phyloP scores from a whole-genome alignment of 2,888 invertebrate genomes.

The Glaucopsyche alexis region DNA sequence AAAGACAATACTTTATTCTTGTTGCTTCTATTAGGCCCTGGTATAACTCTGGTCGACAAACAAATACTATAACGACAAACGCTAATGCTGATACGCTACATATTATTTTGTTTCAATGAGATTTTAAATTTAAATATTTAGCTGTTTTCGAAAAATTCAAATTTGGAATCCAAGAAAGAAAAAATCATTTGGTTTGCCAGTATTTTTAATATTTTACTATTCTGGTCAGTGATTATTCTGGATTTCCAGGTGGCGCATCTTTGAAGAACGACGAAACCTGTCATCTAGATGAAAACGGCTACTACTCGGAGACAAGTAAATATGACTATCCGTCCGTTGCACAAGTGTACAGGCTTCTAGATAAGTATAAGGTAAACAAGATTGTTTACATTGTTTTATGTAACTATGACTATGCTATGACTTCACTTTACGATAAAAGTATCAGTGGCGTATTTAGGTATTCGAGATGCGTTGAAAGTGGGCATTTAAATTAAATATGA shows the following conservation, averaged over 20 bases:
- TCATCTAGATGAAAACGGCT: conserved; percentile 83
- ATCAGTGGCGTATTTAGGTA: background rate
- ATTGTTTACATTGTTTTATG: conserved; percentile 35
- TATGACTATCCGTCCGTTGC: conserved; percentile 93
- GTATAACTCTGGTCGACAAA: no score
- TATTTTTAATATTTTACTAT: background rate
- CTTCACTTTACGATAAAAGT: conserved; percentile 3
- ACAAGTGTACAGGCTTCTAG: conserved; percentile 84
- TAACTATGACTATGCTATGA: conserved; percentile 3
- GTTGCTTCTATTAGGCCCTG: no score
- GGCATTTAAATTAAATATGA: background rate
- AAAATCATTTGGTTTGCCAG: no score
- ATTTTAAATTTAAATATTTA: no score
- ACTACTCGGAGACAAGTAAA: conserved; percentile 81
- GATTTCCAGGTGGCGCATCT: conserved; percentile 80
- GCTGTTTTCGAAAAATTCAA: no score
- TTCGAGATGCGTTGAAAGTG: background rate
- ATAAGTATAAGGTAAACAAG: conserved; percentile 81
- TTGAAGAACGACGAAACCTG: conserved; percentile 85
- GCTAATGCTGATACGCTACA: no score
- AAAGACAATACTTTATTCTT: no score
- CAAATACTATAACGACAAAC: no score
- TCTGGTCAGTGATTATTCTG: no score
- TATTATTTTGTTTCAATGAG: no score
- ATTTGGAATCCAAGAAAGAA: no score